Evolutionary conservation across 2,113 vertebrate species (phyloP).

Genomic region (Hemiscyllium ocellatum): DNA sequence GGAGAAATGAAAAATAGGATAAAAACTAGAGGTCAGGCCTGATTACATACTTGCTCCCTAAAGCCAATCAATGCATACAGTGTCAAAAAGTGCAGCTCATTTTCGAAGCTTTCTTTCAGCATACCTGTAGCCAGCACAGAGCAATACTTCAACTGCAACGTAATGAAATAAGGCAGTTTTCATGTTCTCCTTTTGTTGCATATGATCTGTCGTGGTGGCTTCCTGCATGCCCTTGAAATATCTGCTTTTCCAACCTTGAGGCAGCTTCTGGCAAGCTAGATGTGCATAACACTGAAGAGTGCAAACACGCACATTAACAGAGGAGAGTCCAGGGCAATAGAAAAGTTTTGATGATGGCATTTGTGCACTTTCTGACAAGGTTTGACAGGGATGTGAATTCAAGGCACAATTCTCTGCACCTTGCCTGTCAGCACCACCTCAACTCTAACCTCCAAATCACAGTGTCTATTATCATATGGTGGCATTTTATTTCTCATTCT

Average conservation of each 20-base stretch:
- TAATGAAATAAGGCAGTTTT: conserved; percentile 18
- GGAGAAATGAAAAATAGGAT: not conserved
- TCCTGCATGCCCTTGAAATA: conserved; percentile 29
- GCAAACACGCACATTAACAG: not conserved
- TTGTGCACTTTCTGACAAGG: not conserved
- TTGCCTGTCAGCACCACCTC: conserved; percentile 6
- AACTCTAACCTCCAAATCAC: not conserved
- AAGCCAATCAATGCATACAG: not conserved
- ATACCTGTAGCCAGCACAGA: not conserved
- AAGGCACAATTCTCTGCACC: not conserved
- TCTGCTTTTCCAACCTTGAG: not conserved
- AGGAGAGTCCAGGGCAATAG: not conserved
- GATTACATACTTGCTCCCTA: not conserved
- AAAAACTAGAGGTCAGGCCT: not conserved
- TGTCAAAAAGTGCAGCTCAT: not conserved
- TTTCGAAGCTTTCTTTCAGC: conserved; percentile 17
- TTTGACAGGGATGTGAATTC: not conserved
- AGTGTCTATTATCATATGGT: not conserved
- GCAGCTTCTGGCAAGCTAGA: not conserved
- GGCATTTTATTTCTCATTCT: not conserved
- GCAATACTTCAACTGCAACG: not conserved
- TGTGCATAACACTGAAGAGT: not conserved
- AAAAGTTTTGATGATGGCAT: not conserved
- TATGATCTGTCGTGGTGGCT: conserved; percentile 13
- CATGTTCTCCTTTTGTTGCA: not conserved